phyloP scores from a whole-genome alignment of 2,888 invertebrate species.

The Caenorhabditis becei region DNA sequence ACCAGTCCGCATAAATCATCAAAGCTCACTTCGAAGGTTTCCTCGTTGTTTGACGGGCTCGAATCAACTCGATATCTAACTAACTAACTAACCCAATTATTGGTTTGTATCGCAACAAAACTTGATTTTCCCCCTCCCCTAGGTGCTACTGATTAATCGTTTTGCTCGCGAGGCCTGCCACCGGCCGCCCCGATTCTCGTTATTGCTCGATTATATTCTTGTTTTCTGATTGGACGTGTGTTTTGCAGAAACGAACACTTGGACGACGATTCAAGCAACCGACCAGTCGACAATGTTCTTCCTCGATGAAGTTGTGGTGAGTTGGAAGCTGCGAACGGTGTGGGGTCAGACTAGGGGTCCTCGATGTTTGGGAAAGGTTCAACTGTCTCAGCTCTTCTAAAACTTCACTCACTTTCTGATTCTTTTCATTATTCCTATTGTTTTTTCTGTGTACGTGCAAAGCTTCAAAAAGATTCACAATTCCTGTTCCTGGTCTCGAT shows the following conservation, averaged over 20 bases:
- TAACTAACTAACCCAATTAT: conserved; percentile 24
- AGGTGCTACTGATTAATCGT: conserved; percentile 25
- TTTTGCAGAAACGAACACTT: conserved; percentile 8
- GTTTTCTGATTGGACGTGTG: not conserved
- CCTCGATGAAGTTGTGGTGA: conserved; percentile 36
- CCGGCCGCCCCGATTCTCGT: not conserved
- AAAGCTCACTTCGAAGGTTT: conserved; percentile 12
- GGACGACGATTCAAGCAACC: too few relatives aligned
- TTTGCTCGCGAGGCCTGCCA: not conserved
- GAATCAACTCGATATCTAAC: not conserved
- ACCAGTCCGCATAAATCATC: not conserved
- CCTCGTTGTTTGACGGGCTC: not conserved
- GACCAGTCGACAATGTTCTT: conserved; percentile 8
- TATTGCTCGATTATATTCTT: conserved; percentile 1
- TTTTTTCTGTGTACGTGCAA: too few relatives aligned
- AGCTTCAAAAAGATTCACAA: too few relatives aligned
- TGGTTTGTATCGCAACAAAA: conserved; percentile 25
- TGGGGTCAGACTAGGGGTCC: not conserved
- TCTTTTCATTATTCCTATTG: too few relatives aligned
- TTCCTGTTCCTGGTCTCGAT: too few relatives aligned
- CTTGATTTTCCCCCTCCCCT: conserved; percentile 10
- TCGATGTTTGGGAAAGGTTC: too few relatives aligned
- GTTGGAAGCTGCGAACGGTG: not conserved
- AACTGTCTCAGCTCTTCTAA: not conserved
- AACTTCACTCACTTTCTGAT: too few relatives aligned